A percentile compares a stretch with the other conserved stretches of the same genome.
These are phyloP conservation scores for Gonioctena quinquepunctata DNA, from an alignment of 1,140 invertebrate species.

Conservation along the genomic window DNA sequence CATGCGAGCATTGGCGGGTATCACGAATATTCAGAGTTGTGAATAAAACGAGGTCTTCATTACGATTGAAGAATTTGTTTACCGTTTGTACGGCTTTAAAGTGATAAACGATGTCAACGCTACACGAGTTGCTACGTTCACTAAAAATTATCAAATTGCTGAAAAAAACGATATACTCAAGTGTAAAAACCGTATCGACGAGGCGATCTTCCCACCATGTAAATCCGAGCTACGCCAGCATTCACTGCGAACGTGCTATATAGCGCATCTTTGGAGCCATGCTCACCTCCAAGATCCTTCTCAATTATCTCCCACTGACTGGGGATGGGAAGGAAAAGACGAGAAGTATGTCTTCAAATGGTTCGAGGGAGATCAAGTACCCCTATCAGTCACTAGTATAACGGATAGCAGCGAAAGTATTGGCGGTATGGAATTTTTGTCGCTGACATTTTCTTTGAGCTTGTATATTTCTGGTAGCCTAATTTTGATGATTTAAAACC, in stretches of 20 bases:
- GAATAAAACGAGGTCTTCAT: too few species aligned
- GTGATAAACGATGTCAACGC: background rate
- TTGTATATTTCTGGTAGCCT: too few species aligned
- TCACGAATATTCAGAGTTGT: too few species aligned
- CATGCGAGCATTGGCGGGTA: too few species aligned
- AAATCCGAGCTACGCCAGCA: conserved; percentile 13
- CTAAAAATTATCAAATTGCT: background rate
- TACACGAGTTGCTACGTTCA: conserved; percentile 7
- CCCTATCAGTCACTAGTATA: too few species aligned
- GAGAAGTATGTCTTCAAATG: conserved; percentile 13
- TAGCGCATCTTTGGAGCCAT: conserved; percentile 17
- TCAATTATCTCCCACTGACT: conserved; percentile 1
- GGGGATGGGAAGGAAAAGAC: conserved; percentile 16
- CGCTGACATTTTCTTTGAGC: too few species aligned
- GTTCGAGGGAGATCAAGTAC: conserved; percentile 21
- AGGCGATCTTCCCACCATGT: conserved; percentile 9
- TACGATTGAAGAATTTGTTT: conserved; percentile 18
- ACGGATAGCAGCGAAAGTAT: too few species aligned
- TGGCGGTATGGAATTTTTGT: too few species aligned
- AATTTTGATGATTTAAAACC: too few species aligned
- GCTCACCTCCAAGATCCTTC: background rate
- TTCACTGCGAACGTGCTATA: conserved; percentile 1
- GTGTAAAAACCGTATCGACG: background rate
- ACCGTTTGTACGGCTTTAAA: background rate
- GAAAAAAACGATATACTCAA: background rate